Evolutionary conservation across 2,797 vertebrate genomes (phyloP), one percentile per base, ranked within the genome.

Genomic region (Poeciliopsis turneri): DNA sequence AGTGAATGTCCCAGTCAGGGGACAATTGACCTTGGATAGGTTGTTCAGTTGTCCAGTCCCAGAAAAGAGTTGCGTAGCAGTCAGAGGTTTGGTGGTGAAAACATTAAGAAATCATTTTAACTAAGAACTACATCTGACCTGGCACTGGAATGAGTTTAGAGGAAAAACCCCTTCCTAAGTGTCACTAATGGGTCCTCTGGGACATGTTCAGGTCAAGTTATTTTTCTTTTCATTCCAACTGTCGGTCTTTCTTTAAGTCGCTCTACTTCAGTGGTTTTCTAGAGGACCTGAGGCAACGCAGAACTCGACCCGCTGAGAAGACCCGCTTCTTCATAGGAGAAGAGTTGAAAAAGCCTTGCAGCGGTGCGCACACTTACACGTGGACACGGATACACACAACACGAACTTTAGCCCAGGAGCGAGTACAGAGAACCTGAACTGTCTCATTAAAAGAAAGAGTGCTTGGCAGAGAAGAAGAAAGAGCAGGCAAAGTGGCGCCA

Each of bases 401-500:
- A 64, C 53, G 53, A 69, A 77, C 66, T 78, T 77, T 70, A 83
- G 77, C 59, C 64, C 81, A 82, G 74, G 75, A 55, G 70, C 71
- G 75, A 85, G 75, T 88, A 81, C 85, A 84, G 82, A 53, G 68
- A 23, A 84, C 55, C 78, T 89, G 87, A 87, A 66, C 87, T 90
- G 86, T 91, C 91, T 74, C 79, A 83, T 86, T 85, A 82, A 59
- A 88, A 77, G 84, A 90, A 84, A 78, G 76, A 84, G 71, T 41
- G 80, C 75, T 77, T 87, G 90, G 85, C 78, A 76, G 82, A 87
- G 78, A 77, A 83, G 81, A 83, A 86, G 59, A 82, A 77, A 90
- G 83, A 85, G 78, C 55, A 87, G 89, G 92, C 91, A 90, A 92
- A 91, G 93, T 89, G 94, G 95, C 94, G 94, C 94, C 95, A 95